Percentiles rank a stretch among this genome's conserved stretches.
Evolutionary conservation across 2,113 vertebrate species (phyloP).

Genomic region (Callorhinus ursinus): DNA sequence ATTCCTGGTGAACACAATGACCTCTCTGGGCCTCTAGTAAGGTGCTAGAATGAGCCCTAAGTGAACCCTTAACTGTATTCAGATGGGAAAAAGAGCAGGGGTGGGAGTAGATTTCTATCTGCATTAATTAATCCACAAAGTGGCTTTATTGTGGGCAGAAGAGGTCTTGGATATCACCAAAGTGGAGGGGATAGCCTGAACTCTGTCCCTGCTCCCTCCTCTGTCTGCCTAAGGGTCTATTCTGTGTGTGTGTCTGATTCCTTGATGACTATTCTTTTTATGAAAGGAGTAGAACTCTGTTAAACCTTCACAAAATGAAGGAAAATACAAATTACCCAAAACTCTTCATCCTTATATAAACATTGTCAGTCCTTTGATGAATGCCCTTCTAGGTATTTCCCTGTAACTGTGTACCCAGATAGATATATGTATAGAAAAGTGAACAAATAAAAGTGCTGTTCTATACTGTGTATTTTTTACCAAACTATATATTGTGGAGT

Average conservation of each 20-base stretch:
- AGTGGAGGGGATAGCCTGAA: neutral
- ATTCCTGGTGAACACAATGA: neutral
- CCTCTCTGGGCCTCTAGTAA: neutral
- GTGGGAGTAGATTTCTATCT: neutral
- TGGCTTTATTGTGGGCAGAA: conserved; percentile 6
- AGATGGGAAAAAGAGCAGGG: neutral
- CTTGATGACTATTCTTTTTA: conserved; percentile 22
- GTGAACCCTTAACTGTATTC: neutral
- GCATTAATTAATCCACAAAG: conserved; percentile 36
- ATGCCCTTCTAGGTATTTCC: neutral
- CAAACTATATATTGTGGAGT: conserved; percentile 27
- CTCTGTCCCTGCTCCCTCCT: conserved; percentile 4
- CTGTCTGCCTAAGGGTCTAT: neutral
- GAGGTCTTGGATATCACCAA: neutral
- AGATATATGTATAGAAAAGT: conserved; percentile 48
- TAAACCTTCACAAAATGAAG: neutral
- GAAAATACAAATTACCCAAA: conserved; percentile 40
- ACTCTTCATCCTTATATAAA: neutral
- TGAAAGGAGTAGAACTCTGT: neutral
- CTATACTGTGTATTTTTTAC: conserved; percentile 54
- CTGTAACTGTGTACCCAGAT: neutral
- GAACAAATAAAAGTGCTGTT: conserved; percentile 39
- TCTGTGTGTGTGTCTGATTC: conserved; percentile 39
- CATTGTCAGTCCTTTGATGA: conserved; percentile 24
- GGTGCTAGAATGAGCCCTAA: neutral